Base-by-base conservation (phyloP, 1,140 invertebrate genomes). In the Cecropterus lyciades region DNA sequence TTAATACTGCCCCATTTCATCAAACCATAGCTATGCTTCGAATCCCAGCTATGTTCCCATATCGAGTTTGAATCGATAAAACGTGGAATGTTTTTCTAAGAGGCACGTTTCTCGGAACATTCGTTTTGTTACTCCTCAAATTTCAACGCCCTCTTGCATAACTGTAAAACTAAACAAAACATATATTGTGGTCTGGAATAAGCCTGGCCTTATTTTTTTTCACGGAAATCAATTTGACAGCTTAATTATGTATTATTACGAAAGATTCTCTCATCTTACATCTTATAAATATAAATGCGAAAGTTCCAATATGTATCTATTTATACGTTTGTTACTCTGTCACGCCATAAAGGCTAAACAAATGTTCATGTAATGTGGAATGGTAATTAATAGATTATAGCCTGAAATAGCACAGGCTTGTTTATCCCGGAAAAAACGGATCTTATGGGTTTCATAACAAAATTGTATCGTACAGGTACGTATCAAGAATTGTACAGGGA, bases 51-150 rank as follows among this genome's bases (percentile, higher is more conserved):
- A 82, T 83, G 87, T 74, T 83, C 81, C 79, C 78, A 80, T 91
- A 91, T 90, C 85, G 81, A 73, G 75, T 85, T 81, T 70, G 65
- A 73, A 86, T 87, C 88, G 82, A 91, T 87, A 82, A 85, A 88
- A 82, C 77, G 57, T 73, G 69, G 55, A 60, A 75, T 89, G 89
- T 91, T 91, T 89, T 84, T 89, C 76, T 84, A 78, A 67, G 75
- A 77, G 81, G 87, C 89, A 89, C 89, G 87, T 89, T 89, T 91
- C 89, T 86, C 9, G 69, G 89, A 91, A 88, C 79, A 63, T 63
- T 75, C 70, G 66, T 59, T 79, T 72, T 72, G 70, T 77, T 65
- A 60, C n/a, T n/a, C n/a, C 75, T 86, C 79, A 74, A 67, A 75
- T 84, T 83, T 75, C 84, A 83, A 72, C 79, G 77, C 72, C 72